Conservation (phyloP, 2,888 invertebrate species). For the Cistogaster globosa region DNA sequence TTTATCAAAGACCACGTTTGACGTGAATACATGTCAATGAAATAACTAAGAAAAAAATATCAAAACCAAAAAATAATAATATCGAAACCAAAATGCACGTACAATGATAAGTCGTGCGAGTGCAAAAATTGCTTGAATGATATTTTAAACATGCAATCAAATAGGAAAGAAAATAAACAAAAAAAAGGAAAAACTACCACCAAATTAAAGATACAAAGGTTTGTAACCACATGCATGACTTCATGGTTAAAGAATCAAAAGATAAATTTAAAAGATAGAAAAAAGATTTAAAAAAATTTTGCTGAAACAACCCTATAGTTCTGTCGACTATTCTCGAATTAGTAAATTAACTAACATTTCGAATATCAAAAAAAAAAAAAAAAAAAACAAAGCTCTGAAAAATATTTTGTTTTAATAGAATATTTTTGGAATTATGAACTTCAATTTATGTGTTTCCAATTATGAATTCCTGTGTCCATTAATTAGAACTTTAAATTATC, state of each 20-base stretch:
- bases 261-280: too few species aligned
- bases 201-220: neutral
- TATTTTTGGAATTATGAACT: too few species aligned
- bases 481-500: too few species aligned
- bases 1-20: slow-evolving; percentile 33
- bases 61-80: neutral
- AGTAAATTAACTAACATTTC: too few species aligned
- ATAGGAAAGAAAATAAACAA: slow-evolving; percentile 3
- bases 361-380: too few species aligned
- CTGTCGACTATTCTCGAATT: too few species aligned
- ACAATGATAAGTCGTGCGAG: neutral
- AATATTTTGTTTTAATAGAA: too few species aligned
- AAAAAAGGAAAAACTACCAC: neutral
- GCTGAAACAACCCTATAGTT: too few species aligned
- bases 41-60: slow-evolving; percentile 18
- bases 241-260: neutral
- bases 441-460: too few species aligned
- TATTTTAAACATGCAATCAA: slow-evolving; percentile 59
- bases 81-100: slow-evolving; percentile 39
- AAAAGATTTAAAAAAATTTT: too few species aligned
- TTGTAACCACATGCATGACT: neutral
- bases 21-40: slow-evolving; percentile 47
- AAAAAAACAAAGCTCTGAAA: too few species aligned
- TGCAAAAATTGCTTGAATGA: slow-evolving; percentile 53
- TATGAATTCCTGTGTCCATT: too few species aligned